Conservation (phyloP, 64 coral and sea anemone species). For the Montipora sp. region DNA sequence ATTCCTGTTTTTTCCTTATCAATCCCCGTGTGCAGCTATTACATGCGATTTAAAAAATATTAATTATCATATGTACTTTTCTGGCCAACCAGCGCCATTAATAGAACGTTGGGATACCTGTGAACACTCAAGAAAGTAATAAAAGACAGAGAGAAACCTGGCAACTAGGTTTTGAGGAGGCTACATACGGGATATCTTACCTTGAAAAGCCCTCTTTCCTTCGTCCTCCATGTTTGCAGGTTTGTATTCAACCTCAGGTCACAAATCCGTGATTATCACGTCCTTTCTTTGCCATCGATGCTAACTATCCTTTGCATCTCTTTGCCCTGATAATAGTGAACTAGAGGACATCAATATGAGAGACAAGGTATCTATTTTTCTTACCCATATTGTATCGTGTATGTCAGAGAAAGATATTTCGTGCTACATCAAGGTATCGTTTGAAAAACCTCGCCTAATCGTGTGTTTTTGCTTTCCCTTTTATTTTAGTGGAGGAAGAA, state of each 20-base stretch:
- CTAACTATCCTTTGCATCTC: neutral
- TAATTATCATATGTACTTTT: no score
- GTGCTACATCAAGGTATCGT: neutral
- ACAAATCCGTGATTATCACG: constrained; percentile 6
- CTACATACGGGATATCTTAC: constrained; percentile 59
- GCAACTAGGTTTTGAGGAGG: neutral
- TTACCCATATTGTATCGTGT: neutral
- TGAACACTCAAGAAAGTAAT: no score
- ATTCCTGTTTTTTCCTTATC: no score
- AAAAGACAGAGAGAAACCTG: neutral
- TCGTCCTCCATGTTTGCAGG: constrained; percentile 75
- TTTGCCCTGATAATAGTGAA: constrained; percentile 29
- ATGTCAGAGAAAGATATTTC: neutral
- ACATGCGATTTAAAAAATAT: no score
- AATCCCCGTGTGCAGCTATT: no score
- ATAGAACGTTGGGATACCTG: no score
- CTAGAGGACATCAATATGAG: constrained; percentile 70
- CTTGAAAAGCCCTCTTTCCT: neutral
- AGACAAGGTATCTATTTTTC: constrained; percentile 45
- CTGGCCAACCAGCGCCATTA: no score
- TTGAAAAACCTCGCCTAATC: neutral
- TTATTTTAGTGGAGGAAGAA: constrained; percentile 73
- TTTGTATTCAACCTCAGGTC: neutral
- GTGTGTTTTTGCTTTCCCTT: neutral
- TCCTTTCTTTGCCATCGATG: constrained; percentile 28